Evolutionary conservation across 2,888 invertebrate species (phyloP), one percentile per base, ranked within the genome.

Genomic region (Hoplodrina blanda): DNA sequence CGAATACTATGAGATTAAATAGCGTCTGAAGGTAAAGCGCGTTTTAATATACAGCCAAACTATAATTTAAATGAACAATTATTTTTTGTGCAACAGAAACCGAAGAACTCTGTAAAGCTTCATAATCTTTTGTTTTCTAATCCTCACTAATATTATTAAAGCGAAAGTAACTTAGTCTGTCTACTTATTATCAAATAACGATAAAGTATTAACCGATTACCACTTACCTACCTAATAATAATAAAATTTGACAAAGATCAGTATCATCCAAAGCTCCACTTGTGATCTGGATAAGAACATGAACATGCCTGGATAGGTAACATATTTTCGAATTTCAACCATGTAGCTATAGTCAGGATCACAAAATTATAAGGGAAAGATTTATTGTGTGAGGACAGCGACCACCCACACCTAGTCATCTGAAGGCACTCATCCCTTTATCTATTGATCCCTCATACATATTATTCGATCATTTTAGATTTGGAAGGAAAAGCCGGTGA

Each of bases 381-480:
- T 64, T 62, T 68, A 73, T 70, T 62, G 55, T 73, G 52, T 11
- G 59, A 15, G 57, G 62, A 61, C 78, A 66, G 71, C 46, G 75
- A 62, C 77, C 73, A 69, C 75, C 80, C 41, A 46, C 69, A 76
- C 69, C 46, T 46, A 46, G 46, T 46, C 46, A 17, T 17, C 73
- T 50, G 79, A 79, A 83, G 85, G 84, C 85, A 87, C 82, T 87
- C 86, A 87, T 87, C 82, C 86, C 71, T 89, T 86, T 87, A 88
- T 88, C 85, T 89, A 90, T 90, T 90, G 90, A 91, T 90, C 88
- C 89, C 90, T 89, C 91, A 91, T 90, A 92, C 88, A 92, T 92
- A 91, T 89, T 87, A 92, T 91, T 89, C 91, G 88, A 91, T 90
- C 91, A 89, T 91, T 92, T 92, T 92, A 90, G 89, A 91, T 92